Base-by-base conservation (phyloP, 1,140 invertebrate genomes). In the Drosophila kurseongensis region DNA sequence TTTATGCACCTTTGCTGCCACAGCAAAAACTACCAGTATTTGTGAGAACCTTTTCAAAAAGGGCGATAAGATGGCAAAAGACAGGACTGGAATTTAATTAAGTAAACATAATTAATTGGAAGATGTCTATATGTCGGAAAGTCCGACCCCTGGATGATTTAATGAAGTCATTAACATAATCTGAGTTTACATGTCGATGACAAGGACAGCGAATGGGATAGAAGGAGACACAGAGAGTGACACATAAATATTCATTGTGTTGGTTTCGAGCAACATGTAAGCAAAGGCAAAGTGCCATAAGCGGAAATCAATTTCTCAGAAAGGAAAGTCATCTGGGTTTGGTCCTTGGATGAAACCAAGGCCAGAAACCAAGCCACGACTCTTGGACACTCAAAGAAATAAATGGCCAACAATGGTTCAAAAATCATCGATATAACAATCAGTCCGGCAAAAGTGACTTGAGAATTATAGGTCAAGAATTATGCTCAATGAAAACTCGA, bases 241-340 rank as follows among this genome's bases (percentile, higher is more conserved):
- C 42, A 56, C 65, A 78, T 78, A 65, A 80, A 80, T 79, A 80
- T 79, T 79, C 83, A 89, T 83, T 69, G 80, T 51, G 65, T 36
- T 50, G 60, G 63, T 72, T 47, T 54, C 58, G 44, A 62, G 84
- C 80, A 89, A 83, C 84, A 78, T 80, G 84, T 89, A 78, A 89
- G 84, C 66, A 80, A 74, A 59, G 66, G 61, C 73, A 80, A 89
- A 89, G 84, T 89, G 85, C 80, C 80, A 89, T 88, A 88, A 88
- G 84, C 84, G 84, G 84, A 89, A 89, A 89, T 89, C 84, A 89
- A 89, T 89, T 89, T 89, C 80, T 75, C 82, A 80, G 61, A 89
- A 84, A 78, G 73, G 80, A 75, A 84, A 89, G 76, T 74, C 75
- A 88, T 75, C 59, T 68, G 65, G 65, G 47, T 67, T 52, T 50